A percentile compares a stretch with the other conserved stretches of the same genome.
phyloP scores from a whole-genome alignment of 2,888 invertebrate genomes.

The Halictus ligatus region DNA sequence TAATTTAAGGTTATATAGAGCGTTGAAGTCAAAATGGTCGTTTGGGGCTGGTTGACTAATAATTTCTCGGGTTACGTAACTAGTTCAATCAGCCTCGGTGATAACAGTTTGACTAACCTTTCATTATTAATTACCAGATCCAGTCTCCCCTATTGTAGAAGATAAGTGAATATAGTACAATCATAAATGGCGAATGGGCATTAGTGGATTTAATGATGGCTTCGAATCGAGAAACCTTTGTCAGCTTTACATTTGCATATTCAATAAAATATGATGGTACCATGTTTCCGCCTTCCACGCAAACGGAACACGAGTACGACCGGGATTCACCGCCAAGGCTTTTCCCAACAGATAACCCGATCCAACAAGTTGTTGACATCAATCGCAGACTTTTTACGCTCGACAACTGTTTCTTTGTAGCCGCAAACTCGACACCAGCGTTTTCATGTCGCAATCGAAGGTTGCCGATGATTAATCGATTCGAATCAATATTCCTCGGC shows the following conservation, averaged over 20 bases:
- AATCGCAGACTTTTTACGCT: neutral
- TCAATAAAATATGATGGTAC: neutral
- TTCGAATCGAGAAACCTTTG: neutral
- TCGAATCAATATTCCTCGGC: neutral
- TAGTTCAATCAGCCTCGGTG: no score
- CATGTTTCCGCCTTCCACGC: neutral
- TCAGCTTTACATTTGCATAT: neutral
- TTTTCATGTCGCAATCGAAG: neutral
- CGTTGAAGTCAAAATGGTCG: no score
- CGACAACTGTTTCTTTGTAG: neutral
- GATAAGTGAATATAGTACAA: neutral
- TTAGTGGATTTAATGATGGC: neutral
- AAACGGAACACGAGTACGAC: neutral
- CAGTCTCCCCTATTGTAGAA: no score
- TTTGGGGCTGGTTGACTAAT: no score
- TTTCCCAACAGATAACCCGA: slow-evolving; percentile 21
- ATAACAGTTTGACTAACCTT: no score
- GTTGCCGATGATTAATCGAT: neutral
- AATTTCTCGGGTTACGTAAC: no score
- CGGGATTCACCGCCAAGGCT: neutral
- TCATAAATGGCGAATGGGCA: no score
- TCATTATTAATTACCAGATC: no score
- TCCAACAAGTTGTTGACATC: neutral
- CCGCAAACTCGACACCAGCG: neutral
- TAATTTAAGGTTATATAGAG: no score